Evolutionary conservation across 2,113 vertebrate genomes (phyloP).

Genomic region (Ibidorhyncha struthersii): DNA sequence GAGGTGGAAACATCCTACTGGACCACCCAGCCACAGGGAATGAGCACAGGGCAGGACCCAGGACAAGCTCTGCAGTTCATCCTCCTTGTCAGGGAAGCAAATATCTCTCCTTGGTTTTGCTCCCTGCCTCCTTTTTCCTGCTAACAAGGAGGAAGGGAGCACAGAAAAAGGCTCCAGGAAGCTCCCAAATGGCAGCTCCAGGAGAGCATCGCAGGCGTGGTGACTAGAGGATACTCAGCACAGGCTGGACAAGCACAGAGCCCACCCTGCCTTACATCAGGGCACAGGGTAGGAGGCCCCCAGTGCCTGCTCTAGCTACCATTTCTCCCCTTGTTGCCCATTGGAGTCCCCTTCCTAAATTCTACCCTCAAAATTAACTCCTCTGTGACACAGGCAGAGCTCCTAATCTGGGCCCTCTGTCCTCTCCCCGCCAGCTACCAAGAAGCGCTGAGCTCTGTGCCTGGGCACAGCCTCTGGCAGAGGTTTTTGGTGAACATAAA

Average conservation of each 20-base stretch:
- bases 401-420: neutral
- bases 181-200: neutral
- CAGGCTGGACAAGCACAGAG: neutral
- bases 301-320: neutral
- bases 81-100: neutral
- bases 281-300: neutral
- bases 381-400: neutral
- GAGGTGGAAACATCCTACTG: neutral
- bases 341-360: neutral
- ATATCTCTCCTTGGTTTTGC: neutral
- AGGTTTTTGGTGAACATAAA: neutral
- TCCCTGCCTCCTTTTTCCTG: neutral
- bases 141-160: neutral
- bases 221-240: no score
- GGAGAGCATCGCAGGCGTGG: neutral
- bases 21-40: fast-evolving
- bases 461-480: neutral
- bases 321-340: neutral
- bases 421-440: neutral
- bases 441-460: fast-evolving
- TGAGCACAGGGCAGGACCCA: neutral
- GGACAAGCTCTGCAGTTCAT: neutral
- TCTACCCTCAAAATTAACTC: neutral
- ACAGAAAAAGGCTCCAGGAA: neutral
- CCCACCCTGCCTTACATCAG: neutral